These are phyloP conservation scores for Caprella mutica DNA, from an alignment of 2,888 invertebrate genomes.

Conservation along the genomic window DNA sequence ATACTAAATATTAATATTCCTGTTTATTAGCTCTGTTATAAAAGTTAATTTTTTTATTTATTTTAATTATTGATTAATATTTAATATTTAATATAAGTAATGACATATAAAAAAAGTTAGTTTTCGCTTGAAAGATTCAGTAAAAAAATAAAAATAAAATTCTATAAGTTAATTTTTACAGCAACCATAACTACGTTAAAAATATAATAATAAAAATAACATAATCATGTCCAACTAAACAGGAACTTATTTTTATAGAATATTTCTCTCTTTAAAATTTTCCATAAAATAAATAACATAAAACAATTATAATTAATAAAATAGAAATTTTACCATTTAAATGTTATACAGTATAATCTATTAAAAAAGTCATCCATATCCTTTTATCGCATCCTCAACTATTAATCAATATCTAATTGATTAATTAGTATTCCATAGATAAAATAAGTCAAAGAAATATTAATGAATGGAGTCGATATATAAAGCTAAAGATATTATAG, in stretches of 20 bases:
- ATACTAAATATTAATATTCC: not conserved
- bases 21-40: not conserved
- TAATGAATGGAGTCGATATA: not conserved
- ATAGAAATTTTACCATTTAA: not conserved
- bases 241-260: constrained; percentile 1
- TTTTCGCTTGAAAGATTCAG: not conserved
- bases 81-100: not conserved
- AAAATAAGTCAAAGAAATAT: not conserved
- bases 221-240: not conserved
- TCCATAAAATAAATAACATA: not conserved
- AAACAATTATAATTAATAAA: not conserved
- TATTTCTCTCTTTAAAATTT: not conserved
- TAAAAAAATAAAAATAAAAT: not conserved
- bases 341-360: not conserved
- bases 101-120: not conserved
- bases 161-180: not conserved
- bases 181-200: not conserved
- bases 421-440: too few relatives aligned
- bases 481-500: not conserved
- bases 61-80: not conserved
- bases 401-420: too few relatives aligned
- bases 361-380: too few relatives aligned
- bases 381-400: too few relatives aligned
- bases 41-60: not conserved
- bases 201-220: not conserved